These are phyloP conservation scores for Centropus unirufus DNA, from an alignment of 2,113 vertebrate genomes.

Conservation along the genomic window DNA sequence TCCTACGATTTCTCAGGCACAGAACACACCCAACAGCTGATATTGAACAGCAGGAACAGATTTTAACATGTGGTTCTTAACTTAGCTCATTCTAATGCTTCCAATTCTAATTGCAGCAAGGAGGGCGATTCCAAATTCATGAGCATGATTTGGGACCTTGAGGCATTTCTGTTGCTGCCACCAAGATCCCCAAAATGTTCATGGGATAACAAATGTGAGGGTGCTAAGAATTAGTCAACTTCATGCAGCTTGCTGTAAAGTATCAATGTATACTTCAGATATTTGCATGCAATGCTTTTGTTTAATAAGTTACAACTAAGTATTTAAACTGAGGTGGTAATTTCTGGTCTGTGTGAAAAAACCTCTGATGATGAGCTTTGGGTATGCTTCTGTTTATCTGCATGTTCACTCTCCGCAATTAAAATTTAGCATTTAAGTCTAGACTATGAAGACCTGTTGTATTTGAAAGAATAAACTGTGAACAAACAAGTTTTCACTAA, in stretches of 20 bases:
- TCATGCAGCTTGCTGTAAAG: background rate
- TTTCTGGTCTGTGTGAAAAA: conserved; percentile 25
- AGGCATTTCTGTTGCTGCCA: too few relatives aligned
- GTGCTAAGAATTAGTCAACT: background rate
- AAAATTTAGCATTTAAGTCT: conserved; percentile 1
- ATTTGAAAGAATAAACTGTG: background rate
- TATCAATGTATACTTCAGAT: background rate
- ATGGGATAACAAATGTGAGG: background rate
- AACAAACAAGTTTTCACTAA: conserved; percentile 11
- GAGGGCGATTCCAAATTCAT: too few relatives aligned
- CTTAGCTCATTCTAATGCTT: too few relatives aligned
- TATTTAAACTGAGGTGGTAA: conserved; percentile 16
- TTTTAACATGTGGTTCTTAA: too few relatives aligned
- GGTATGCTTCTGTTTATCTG: conserved; percentile 3
- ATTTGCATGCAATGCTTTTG: background rate
- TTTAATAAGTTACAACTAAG: background rate
- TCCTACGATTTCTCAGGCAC: too few relatives aligned
- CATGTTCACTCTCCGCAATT: conserved; percentile 40
- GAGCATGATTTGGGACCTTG: too few relatives aligned
- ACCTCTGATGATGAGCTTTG: background rate
- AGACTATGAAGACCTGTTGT: background rate
- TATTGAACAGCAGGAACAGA: too few relatives aligned
- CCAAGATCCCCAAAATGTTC: too few relatives aligned
- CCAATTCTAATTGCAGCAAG: too few relatives aligned
- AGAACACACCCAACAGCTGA: too few relatives aligned